These are phyloP conservation scores for Rutilus rutilus DNA, from an alignment of 2,113 vertebrate genomes.

Conservation along the genomic window DNA sequence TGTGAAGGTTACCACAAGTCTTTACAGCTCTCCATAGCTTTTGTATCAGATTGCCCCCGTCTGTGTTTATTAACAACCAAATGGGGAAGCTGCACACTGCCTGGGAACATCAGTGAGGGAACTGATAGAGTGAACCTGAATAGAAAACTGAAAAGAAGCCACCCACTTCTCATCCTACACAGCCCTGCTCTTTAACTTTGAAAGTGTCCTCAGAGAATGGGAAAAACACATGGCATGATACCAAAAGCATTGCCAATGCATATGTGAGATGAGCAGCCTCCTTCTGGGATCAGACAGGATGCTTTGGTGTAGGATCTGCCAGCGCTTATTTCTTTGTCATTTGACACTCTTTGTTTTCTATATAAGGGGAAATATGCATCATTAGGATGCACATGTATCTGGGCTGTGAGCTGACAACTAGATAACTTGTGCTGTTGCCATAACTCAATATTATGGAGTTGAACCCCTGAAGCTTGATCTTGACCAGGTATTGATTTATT, in stretches of 20 bases:
- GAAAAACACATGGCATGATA: slow-evolving; percentile 7
- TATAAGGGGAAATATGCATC: not conserved
- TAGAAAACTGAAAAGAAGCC: slow-evolving; percentile 29
- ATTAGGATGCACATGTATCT: not conserved
- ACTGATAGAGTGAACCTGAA: slow-evolving; percentile 11
- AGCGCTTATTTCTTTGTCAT: not conserved
- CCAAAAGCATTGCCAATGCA: slow-evolving; percentile 22
- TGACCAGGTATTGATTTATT: slow-evolving; percentile 19
- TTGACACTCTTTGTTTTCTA: not conserved
- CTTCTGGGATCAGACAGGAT: not conserved
- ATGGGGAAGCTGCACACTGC: not conserved
- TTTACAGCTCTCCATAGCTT: not conserved
- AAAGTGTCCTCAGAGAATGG: slow-evolving; percentile 24
- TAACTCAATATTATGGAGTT: slow-evolving; percentile 17
- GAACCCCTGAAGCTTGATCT: slow-evolving; percentile 9
- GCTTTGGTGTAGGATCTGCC: slow-evolving; percentile 7
- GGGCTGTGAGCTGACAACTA: slow-evolving; percentile 6
- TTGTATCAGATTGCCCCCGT: not conserved
- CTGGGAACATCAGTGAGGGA: not conserved
- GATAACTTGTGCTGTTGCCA: not conserved
- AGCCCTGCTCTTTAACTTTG: slow-evolving; percentile 27
- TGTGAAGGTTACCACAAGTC: not conserved
- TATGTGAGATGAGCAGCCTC: not conserved
- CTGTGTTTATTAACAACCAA: not conserved
- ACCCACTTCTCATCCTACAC: slow-evolving; percentile 43